A percentile compares a stretch with the other conserved stretches of the same genome.
phyloP scores from a whole-genome alignment of 2,113 vertebrate species.

The Crotalus tigris region DNA sequence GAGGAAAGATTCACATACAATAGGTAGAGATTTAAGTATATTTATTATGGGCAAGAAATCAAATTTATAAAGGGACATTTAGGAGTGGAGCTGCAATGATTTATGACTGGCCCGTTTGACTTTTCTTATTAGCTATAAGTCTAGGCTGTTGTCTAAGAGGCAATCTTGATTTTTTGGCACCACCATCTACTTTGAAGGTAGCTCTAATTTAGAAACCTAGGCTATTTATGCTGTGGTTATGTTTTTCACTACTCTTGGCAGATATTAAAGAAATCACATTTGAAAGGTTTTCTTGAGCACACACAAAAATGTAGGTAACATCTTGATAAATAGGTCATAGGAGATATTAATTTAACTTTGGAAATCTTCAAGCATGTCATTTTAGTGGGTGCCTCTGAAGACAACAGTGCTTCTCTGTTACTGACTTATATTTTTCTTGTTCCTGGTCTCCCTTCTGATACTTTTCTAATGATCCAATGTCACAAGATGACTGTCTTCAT shows the following conservation, averaged over 20 bases:
- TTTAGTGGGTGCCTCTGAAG: not conserved
- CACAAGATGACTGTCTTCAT: not conserved
- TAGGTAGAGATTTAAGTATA: not conserved
- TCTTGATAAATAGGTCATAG: not conserved
- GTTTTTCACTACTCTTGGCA: not conserved
- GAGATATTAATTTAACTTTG: not conserved
- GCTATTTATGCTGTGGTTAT: not conserved
- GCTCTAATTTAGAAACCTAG: not conserved
- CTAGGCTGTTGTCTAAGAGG: not conserved
- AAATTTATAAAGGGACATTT: not conserved
- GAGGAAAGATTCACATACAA: not conserved
- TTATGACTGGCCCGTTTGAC: not conserved
- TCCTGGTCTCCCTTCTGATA: not conserved
- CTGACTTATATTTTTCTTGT: not conserved
- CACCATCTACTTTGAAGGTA: not conserved
- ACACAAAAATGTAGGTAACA: not conserved
- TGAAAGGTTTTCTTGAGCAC: not conserved
- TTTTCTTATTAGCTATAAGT: not conserved
- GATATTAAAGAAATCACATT: not conserved
- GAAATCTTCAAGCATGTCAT: not conserved
- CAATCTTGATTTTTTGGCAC: not conserved
- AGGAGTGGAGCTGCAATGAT: not conserved
- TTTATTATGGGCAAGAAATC: not conserved
- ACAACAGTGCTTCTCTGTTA: not conserved
- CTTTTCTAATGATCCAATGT: not conserved